Evolutionary conservation across 2,888 invertebrate species (phyloP), one percentile per base, ranked within the genome.

Genomic region (Ochropleura leucogaster): DNA sequence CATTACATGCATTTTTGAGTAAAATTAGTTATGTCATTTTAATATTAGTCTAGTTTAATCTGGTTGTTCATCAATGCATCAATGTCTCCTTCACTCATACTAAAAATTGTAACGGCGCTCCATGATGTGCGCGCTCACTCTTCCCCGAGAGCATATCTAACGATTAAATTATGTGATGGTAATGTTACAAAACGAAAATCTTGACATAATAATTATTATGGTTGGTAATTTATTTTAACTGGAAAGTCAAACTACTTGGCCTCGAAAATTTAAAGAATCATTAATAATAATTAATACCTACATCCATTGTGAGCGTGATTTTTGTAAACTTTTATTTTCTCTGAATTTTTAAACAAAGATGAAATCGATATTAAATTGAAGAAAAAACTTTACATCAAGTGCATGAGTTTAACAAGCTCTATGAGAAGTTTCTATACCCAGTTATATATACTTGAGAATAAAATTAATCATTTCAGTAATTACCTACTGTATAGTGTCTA

Each of bases 401-500:
- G 10, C 9, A 4, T 47, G 3, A 16, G 6, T 64, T 0, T 5
- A 20, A 18, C 9, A 0, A n/a, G 55, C 42, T 49, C 4, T 47
- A 42, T 14, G 40, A 49, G 9, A 72, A 16, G 0, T 51, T 70
- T 51, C 5, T 16, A 20, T n/a, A 30, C 8, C 30, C 30, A 16
- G 57, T 57, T 57, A 30, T 30, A 30, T 30, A 30, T 30, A 57
- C 1, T 18, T 8, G 47, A 44, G 42, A n/a, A 16, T 57, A n/a
- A n/a, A 57, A 49, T 72, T n/a, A 55, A 64, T 44, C 64, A 55
- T 49, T n/a, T 55, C 18, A 63, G 62, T 55, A 72, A 74, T 42
- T 3, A 18, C 20, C 14, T 51, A 20, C 44, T 0, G 16, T 0
- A 4, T 30, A 30, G 30, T 30, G 30, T 30, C 20, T 42, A 40